phyloP scores from a whole-genome alignment of 2,113 vertebrate genomes.

The Microcebus tavaratra region DNA sequence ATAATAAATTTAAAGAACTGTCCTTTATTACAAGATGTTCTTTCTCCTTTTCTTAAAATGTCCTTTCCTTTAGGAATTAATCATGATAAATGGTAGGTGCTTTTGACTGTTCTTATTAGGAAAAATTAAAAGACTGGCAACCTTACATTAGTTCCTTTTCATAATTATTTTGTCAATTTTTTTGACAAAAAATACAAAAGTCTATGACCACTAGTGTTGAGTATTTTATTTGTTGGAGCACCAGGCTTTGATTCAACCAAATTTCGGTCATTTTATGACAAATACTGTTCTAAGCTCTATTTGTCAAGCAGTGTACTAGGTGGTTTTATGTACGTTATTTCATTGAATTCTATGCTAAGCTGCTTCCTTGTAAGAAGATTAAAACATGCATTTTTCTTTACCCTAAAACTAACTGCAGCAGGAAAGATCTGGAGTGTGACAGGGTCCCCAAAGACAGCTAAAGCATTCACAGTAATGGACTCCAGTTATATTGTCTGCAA shows the following conservation, averaged over 20 bases:
- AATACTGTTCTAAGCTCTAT: background rate
- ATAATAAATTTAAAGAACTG: background rate
- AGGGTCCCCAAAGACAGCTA: background rate
- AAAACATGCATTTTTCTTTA: background rate
- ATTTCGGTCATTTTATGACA: background rate
- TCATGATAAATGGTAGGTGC: background rate
- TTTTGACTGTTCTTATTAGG: background rate
- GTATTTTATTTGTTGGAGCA: background rate
- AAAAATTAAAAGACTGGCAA: background rate
- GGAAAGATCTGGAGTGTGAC: background rate
- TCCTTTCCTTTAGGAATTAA: background rate
- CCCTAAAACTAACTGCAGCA: background rate
- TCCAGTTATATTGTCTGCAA: background rate
- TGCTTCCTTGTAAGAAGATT: background rate
- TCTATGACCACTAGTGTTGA: background rate
- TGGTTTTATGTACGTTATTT: background rate
- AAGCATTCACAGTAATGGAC: background rate
- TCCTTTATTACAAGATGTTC: background rate
- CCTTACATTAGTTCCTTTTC: background rate
- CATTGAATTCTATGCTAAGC: background rate
- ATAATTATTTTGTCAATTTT: slow-evolving; percentile 29
- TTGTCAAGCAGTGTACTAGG: background rate
- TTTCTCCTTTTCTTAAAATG: slow-evolving; percentile 9
- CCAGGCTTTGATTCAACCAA: background rate
- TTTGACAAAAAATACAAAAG: background rate